Base-by-base conservation (phyloP, 2,888 invertebrate genomes). In the Ectemnius lituratus region DNA sequence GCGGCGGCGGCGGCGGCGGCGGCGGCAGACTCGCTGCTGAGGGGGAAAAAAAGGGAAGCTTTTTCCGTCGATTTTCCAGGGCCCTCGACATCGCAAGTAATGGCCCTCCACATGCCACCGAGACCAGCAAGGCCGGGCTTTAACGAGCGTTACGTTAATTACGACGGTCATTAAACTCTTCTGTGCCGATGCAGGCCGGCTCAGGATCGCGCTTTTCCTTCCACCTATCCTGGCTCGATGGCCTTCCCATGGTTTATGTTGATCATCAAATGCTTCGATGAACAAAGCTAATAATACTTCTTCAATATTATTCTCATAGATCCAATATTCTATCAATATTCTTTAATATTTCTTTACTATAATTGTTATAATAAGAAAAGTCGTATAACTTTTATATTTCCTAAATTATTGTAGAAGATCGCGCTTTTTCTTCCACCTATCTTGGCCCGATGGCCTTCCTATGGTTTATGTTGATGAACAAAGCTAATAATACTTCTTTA, bases 151-250 rank as follows among this genome's bases (percentile, higher is more conserved):
- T 75, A 80, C 78, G 73, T 83, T 84, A 84, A 84, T 84, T 84
- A 82, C 70, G 62, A 68, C 73, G 77, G 76, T 86, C 86, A 80
- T 86, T 86, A 86, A 86, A 86, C 78, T 85, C 77, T 86, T 86
- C 86, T 84, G 75, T 82, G 52, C 77, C 82, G 79, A 81, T 86
- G 84, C 79, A 74, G 62, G 70, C 69, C 65, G 66, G 47, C 79
- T 70, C 65, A 67, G 67, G 64, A 65, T 46, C 45, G 37, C 62
- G 47, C 68, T 52, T 16, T 37, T 11, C 45, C 58, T 57, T 16
- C n/a, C 14, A n/a, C n/a, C 13, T 5, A 59, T 66, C 13, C 8
- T 0, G 37, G 6, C 52, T 20, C 49, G 58, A 61, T 70, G 1
- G 20, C 11, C n/a, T 37, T 37, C 57, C 37, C 56, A 1, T 5